Percentiles rank a stretch among this genome's conserved stretches.
phyloP scores from a whole-genome alignment of 2,888 invertebrate species.

The Pseudolycoriella hygida region DNA sequence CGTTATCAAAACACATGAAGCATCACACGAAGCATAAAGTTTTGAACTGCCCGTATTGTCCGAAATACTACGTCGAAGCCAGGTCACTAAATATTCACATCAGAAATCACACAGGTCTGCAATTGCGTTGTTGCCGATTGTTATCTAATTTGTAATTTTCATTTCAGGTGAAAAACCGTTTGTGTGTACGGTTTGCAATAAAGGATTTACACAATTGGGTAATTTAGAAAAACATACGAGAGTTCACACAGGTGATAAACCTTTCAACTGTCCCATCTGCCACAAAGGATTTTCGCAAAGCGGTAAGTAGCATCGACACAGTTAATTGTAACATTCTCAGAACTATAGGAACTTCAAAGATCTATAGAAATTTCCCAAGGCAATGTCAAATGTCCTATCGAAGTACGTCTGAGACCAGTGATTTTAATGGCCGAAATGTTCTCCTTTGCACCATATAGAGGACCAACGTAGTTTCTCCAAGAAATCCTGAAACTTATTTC shows the following conservation, averaged over 20 bases:
- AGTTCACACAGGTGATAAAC: constrained; percentile 9
- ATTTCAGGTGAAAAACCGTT: constrained; percentile 8
- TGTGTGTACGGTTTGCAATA: constrained; percentile 6
- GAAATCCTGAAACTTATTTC: no score
- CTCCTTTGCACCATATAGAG: no score
- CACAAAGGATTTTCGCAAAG: constrained; percentile 8
- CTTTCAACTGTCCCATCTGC: constrained; percentile 6
- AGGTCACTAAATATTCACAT: constrained; percentile 14
- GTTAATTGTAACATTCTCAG: no score
- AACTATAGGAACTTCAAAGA: no score
- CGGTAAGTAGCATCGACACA: no score
- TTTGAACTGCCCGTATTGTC: constrained; percentile 29
- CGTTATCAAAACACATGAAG: constrained; percentile 33
- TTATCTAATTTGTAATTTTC: no score
- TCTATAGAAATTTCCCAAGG: no score
- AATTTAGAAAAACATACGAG: constrained; percentile 10
- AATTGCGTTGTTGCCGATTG: no score
- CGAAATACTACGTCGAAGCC: constrained; percentile 31
- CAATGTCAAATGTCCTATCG: no score
- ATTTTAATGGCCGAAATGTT: no score
- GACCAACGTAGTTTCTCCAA: no score
- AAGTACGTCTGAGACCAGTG: no score
- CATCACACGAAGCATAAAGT: constrained; percentile 33
- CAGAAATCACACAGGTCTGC: constrained; percentile 8
- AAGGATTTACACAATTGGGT: constrained; percentile 8